These are phyloP conservation scores for Pica pica DNA, from an alignment of 2,113 vertebrate genomes.

Conservation along the genomic window DNA sequence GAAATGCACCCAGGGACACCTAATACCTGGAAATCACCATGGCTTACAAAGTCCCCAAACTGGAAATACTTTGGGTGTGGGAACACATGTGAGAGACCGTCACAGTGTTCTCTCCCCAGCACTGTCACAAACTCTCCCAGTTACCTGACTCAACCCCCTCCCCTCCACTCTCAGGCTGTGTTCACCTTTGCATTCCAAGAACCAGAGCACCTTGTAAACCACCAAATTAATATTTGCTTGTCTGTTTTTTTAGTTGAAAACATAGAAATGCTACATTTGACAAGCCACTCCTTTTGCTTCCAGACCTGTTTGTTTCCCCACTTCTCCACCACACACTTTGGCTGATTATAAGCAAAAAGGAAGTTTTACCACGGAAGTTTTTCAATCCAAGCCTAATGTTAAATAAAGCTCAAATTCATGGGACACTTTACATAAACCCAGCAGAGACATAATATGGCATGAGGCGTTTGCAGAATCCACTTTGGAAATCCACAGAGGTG, in stretches of 20 bases:
- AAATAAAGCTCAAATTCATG: not conserved
- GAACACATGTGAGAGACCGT: fast-evolving
- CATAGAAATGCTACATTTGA: not conserved
- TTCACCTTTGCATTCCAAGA: not conserved
- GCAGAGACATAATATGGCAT: not conserved
- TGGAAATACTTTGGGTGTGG: not conserved
- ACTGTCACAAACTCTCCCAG: not conserved
- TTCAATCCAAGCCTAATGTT: not conserved
- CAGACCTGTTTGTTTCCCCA: not conserved
- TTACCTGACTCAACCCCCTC: not conserved
- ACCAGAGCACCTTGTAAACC: not conserved
- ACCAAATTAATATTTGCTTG: not conserved
- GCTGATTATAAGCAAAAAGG: not conserved
- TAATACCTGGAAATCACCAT: not conserved
- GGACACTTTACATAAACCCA: not conserved
- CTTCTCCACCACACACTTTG: not conserved
- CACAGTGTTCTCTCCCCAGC: not conserved
- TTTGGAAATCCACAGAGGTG: not conserved
- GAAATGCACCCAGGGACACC: not conserved
- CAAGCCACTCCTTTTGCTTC: not conserved
- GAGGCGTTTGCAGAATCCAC: not conserved
- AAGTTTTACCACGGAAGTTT: not conserved
- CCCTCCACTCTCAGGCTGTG: not conserved
- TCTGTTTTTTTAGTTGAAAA: not conserved
- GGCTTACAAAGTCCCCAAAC: not conserved